Percentiles rank a stretch among this genome's conserved stretches.
Evolutionary conservation across 2,113 vertebrate genomes (phyloP).

Genomic region (Apteryx mantelli): DNA sequence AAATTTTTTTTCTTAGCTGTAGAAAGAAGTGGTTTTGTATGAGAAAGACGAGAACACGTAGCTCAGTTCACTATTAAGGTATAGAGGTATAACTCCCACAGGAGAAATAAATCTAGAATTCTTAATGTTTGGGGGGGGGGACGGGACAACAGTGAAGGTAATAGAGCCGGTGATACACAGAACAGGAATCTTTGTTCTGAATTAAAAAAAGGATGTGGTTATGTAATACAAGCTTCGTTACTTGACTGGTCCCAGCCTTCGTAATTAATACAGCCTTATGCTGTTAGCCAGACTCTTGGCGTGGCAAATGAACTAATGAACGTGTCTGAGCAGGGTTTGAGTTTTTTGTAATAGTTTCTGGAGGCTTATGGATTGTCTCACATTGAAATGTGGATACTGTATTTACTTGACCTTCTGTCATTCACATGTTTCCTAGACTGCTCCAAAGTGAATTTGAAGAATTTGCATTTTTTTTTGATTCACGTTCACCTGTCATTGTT

Average conservation of each 20-base stretch:
- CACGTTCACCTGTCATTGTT: neutral
- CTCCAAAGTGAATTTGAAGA: neutral
- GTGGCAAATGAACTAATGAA: neutral
- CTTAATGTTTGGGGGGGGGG: neutral
- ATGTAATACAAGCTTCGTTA: neutral
- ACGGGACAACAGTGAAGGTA: neutral
- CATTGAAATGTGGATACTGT: neutral
- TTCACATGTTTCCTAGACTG: neutral
- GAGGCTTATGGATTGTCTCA: neutral
- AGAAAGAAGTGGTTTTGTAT: neutral
- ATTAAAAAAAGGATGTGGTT: neutral
- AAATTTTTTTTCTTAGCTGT: neutral
- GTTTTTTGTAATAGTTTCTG: neutral
- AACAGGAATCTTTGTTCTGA: neutral
- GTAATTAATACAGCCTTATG: neutral
- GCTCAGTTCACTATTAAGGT: neutral
- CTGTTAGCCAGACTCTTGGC: neutral
- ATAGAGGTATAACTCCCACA: neutral
- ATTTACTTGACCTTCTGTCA: neutral
- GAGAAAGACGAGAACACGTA: neutral
- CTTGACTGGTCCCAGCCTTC: neutral
- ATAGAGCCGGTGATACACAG: neutral
- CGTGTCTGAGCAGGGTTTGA: neutral
- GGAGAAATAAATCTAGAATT: neutral
- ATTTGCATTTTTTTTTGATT: neutral